A percentile compares a stretch with the other conserved stretches of the same genome.
phyloP scores from a whole-genome alignment of 53 echinoderm and acorn worm genomes.

The Pentamera pediparva region DNA sequence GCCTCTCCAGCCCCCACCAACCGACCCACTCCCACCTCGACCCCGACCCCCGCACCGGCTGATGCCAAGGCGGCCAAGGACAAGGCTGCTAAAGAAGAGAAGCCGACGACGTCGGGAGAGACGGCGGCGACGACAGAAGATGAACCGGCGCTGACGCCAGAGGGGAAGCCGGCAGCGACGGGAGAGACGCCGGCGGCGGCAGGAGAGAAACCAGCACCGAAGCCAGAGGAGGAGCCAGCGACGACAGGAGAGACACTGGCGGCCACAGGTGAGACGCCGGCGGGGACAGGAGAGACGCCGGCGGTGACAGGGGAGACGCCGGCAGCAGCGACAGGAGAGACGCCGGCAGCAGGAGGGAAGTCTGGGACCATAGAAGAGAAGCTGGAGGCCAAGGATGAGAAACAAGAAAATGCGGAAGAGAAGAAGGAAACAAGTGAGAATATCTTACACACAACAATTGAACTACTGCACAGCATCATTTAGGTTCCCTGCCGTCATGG shows the following conservation, averaged over 20 bases:
- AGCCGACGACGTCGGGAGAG: not conserved
- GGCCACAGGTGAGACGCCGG: too few relatives aligned
- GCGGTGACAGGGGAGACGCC: not conserved
- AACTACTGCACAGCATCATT: not conserved
- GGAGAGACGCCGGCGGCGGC: not conserved
- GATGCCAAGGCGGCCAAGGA: conserved; percentile 41
- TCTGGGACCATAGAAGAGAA: not conserved
- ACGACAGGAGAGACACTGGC: not conserved
- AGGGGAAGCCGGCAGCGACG: not conserved
- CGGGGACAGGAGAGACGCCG: not conserved
- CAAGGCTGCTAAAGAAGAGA: conserved; percentile 26
- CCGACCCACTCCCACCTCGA: conserved; percentile 27
- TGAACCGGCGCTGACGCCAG: conserved; percentile 27
- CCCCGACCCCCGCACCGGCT: conserved; percentile 9
- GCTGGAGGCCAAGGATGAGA: conserved; percentile 4
- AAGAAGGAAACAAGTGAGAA: conserved; percentile 12
- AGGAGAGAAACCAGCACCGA: not conserved
- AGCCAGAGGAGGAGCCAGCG: not conserved
- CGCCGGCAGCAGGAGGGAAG: not conserved
- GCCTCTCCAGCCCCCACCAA: conserved; percentile 86
- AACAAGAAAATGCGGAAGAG: conserved; percentile 17
- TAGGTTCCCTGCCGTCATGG: not conserved
- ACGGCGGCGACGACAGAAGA: not conserved
- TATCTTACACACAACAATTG: not conserved
- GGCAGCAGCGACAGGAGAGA: not conserved